Conservation (phyloP, 2,888 invertebrate genomes). For the Agrochola lychnidis region DNA sequence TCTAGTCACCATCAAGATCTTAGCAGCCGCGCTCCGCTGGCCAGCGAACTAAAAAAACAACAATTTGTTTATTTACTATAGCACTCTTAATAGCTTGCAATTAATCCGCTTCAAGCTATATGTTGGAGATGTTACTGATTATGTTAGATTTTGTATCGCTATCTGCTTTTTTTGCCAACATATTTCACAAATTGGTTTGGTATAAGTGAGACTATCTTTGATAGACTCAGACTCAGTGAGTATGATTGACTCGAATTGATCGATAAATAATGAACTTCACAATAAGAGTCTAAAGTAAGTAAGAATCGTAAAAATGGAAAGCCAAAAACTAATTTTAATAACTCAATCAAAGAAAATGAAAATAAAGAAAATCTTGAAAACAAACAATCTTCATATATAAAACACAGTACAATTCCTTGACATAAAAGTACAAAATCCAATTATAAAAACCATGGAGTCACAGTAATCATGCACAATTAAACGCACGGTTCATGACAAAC, state of each 20-base stretch:
- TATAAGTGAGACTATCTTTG: neutral
- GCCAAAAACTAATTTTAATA: neutral
- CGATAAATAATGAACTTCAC: neutral
- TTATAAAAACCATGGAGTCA: conserved; percentile 57
- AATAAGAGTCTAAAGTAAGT: neutral
- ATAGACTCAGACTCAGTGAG: neutral
- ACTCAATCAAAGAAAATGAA: neutral
- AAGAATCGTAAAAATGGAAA: neutral
- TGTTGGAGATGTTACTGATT: conserved; percentile 43
- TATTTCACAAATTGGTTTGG: conserved; percentile 16
- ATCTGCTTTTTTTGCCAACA: conserved; percentile 24
- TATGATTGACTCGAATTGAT: conserved; percentile 2
- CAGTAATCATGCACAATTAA: conserved; percentile 73
- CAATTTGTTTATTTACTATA: conserved; percentile 63
- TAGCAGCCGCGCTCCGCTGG: conserved; percentile 69
- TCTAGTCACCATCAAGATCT: conserved; percentile 69
- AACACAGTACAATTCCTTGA: conserved; percentile 56
- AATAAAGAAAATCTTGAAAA: conserved; percentile 12
- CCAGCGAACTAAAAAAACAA: conserved; percentile 47
- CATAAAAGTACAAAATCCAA: conserved; percentile 60
- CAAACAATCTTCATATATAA: neutral
- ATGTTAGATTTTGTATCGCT: conserved; percentile 38
- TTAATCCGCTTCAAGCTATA: conserved; percentile 56
- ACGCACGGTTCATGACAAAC: conserved; percentile 80
- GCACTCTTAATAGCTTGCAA: conserved; percentile 58